These are phyloP conservation scores for Monopterus albus DNA, from an alignment of 2,113 vertebrate genomes.

Conservation along the genomic window DNA sequence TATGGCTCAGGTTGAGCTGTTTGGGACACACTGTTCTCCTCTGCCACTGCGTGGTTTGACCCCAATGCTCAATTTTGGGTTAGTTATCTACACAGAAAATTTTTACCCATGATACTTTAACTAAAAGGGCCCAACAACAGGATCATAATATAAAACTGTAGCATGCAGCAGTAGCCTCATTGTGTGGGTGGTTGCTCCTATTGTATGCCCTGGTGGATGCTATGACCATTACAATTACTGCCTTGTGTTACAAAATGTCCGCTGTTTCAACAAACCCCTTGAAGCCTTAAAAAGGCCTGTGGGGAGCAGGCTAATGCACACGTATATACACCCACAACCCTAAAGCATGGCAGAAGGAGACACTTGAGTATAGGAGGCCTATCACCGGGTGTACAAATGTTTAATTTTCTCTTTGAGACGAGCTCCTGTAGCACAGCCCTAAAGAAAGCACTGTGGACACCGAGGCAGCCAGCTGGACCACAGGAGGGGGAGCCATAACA, in stretches of 20 bases:
- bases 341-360: constrained; percentile 10
- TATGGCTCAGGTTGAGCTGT: no score
- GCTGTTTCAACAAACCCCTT: constrained; percentile 39
- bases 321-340: background rate
- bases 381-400: constrained; percentile 41
- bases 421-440: constrained; percentile 30
- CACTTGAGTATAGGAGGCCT: constrained; percentile 59
- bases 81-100: no score
- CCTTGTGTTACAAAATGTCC: constrained; percentile 33
- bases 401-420: constrained; percentile 41
- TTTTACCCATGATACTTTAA: no score
- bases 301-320: background rate
- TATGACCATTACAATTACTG: constrained; percentile 14
- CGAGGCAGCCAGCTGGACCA: constrained; percentile 56
- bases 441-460: constrained; percentile 34
- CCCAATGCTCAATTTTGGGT: no score
- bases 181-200: background rate
- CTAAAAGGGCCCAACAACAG: background rate
- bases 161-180: background rate
- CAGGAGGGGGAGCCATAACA: constrained; percentile 40
- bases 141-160: constrained; percentile 5
- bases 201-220: background rate
- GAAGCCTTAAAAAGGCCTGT: constrained; percentile 11
- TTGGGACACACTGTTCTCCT: no score
- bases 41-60: no score